phyloP scores from a whole-genome alignment of 1,140 invertebrate genomes.

The Penaeus indicus region DNA sequence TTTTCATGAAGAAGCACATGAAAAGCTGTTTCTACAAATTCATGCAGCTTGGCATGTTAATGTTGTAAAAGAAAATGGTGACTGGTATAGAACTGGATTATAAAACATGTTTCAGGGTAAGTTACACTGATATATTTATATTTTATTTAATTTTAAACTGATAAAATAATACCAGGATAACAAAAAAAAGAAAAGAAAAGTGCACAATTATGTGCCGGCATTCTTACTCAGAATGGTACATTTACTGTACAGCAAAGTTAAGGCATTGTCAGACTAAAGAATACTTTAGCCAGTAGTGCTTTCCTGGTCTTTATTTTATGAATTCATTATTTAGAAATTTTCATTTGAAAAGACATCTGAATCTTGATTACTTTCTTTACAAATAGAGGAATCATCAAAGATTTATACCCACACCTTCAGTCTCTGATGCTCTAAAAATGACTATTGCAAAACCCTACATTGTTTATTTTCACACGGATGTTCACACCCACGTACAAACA shows the following conservation, averaged over 20 bases:
- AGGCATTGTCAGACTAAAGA: slow-evolving; percentile 26
- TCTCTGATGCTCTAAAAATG: too few species aligned
- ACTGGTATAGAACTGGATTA: too few species aligned
- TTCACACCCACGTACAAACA: slow-evolving; percentile 27
- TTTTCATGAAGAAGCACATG: too few species aligned
- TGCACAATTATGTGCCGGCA: slow-evolving; percentile 4
- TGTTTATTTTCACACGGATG: slow-evolving; percentile 17
- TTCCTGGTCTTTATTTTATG: slow-evolving; percentile 1
- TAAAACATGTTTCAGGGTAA: too few species aligned
- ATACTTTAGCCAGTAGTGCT: not conserved
- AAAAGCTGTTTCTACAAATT: too few species aligned
- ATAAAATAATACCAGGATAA: not conserved
- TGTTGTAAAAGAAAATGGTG: too few species aligned
- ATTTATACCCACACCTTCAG: too few species aligned
- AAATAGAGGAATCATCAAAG: not conserved
- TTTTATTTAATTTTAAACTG: too few species aligned
- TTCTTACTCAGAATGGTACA: not conserved
- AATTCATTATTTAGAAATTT: not conserved
- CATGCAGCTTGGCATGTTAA: too few species aligned
- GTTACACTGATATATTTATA: too few species aligned
- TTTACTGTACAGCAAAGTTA: slow-evolving; percentile 27
- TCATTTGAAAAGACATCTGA: not conserved
- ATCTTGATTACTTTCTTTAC: not conserved
- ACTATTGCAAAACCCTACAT: not conserved
- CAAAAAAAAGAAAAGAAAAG: slow-evolving; percentile 16